phyloP scores from a whole-genome alignment of 2,797 vertebrate genomes.

The Rhinichthys osculus region DNA sequence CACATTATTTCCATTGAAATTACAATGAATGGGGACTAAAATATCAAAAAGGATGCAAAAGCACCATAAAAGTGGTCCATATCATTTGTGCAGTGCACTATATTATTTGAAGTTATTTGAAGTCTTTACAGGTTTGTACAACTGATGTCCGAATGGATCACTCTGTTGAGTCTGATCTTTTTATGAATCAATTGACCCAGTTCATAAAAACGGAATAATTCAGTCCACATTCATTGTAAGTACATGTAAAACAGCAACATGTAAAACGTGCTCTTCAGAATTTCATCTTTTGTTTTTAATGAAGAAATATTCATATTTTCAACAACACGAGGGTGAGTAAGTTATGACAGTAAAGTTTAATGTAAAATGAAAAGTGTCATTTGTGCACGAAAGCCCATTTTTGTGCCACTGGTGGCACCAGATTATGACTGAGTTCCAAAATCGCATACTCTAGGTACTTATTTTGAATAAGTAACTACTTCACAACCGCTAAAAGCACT shows the following conservation, averaged over 20 bases:
- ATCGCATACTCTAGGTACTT: too few relatives aligned
- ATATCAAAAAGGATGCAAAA: neutral
- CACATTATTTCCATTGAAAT: neutral
- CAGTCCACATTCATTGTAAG: neutral
- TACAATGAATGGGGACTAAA: neutral
- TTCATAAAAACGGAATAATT: neutral
- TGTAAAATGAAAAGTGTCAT: neutral
- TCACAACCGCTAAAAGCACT: too few relatives aligned
- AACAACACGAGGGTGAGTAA: neutral
- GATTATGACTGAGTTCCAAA: neutral
- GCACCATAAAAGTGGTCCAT: neutral
- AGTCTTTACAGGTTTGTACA: neutral
- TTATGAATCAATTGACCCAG: neutral
- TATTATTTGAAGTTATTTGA: neutral
- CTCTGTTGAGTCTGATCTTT: neutral
- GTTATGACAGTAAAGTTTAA: neutral
- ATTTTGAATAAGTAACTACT: too few relatives aligned
- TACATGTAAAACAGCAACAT: neutral
- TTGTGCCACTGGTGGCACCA: neutral
- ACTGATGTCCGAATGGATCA: neutral
- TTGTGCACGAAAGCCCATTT: neutral
- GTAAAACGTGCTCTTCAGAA: neutral
- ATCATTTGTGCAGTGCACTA: neutral
- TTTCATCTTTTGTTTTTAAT: neutral
- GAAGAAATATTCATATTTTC: neutral